Base-by-base conservation (phyloP, 1,140 invertebrate genomes). In the Amyelois transitella region DNA sequence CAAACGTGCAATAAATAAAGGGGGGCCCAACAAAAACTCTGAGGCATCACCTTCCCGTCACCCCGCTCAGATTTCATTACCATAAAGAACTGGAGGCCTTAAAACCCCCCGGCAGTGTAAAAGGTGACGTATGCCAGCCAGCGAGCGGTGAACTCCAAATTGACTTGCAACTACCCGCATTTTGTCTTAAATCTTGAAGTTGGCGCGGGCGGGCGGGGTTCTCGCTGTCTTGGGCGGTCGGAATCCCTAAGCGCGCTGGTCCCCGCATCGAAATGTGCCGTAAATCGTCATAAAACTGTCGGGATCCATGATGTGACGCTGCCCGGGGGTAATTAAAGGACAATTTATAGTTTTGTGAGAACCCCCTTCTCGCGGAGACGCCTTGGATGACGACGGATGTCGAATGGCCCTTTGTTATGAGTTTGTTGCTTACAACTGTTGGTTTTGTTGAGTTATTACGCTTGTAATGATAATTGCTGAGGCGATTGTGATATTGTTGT, bases 231-330 rank as follows among this genome's bases (percentile, higher is more conserved):
- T 69, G 68, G 77, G 32, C 65, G 70, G 69, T 71, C 62, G 70
- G 66, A 78, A 75, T 85, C 81, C 83, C 83, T 77, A 75, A 79
- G 83, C 83, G 83, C 78, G 87, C 81, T 77, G 70, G 76, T 76
- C 72, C 81, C 83, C 79, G 89, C 85, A 83, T 86, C 83, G 89
- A 89, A 90, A 90, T 90, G 89, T 89, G 89, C 88, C 89, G 90
- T 91, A 91, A 91, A 91, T 91, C 90, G 91, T 91, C 91, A 91
- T 91, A 91, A 91, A 91, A 91, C 90, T 91, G 91, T 91, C 91
- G 90, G 85, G 90, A 90, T 90, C 89, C 89, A 90, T 90, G 91
- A 91, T 91, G 90, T 91, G 90, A 91, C 90, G 90, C 90, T 89
- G 89, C 84, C 88, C 88, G 83, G 89, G 88, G 89, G 90, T 91